These are phyloP conservation scores for Ochlodes sylvanus DNA, from an alignment of 2,888 invertebrate genomes.

Conservation along the genomic window DNA sequence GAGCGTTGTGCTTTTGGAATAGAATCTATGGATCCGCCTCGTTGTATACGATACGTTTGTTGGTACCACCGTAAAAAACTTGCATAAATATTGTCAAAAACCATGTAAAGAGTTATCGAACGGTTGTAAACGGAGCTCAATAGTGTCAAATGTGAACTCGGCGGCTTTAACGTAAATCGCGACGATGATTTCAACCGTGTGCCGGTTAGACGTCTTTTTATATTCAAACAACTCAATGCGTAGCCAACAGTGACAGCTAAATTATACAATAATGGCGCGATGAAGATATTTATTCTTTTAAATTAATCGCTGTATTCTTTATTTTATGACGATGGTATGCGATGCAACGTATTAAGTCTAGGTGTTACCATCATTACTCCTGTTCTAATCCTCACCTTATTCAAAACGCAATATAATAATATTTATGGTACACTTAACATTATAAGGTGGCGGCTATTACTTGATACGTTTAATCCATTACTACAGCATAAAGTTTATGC, in stretches of 20 bases:
- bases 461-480: too few relatives aligned
- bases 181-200: background rate
- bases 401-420: too few relatives aligned
- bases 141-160: slow-evolving; percentile 33
- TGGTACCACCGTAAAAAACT: slow-evolving; percentile 34
- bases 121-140: slow-evolving; percentile 25
- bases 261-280: background rate
- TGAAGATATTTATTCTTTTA: background rate
- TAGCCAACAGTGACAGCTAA: background rate
- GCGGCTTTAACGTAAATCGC: slow-evolving; percentile 16
- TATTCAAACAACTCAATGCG: slow-evolving; percentile 4
- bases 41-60: background rate
- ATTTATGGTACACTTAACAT: too few relatives aligned
- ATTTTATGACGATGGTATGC: background rate
- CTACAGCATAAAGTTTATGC: too few relatives aligned
- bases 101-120: slow-evolving; percentile 41
- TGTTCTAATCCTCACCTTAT: too few relatives aligned
- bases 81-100: slow-evolving; percentile 41
- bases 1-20: slow-evolving; percentile 9
- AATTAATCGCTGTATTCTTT: background rate
- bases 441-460: too few relatives aligned
- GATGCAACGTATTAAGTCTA: background rate
- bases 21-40: background rate
- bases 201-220: background rate
- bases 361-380: too few relatives aligned